These are phyloP conservation scores for Mizuhopecten yessoensis DNA, from an alignment of 1,140 invertebrate species.

Conservation along the genomic window DNA sequence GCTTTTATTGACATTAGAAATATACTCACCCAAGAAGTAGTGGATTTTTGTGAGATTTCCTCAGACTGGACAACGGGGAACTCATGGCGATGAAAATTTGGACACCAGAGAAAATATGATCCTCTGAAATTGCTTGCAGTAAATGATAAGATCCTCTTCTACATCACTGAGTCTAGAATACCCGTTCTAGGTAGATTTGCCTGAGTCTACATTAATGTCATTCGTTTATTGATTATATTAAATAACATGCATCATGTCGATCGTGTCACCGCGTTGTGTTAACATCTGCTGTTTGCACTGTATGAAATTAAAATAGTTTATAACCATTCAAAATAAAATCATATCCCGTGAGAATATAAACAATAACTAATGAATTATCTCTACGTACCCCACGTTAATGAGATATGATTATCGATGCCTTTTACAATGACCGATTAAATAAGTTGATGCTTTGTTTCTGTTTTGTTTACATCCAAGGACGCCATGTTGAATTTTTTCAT, in stretches of 20 bases:
- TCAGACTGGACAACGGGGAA: slow-evolving; percentile 63
- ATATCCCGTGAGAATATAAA: background rate
- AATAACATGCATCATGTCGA: no score
- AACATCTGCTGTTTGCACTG: no score
- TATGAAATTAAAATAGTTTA: no score
- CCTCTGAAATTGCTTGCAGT: no score
- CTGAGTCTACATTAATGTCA: background rate
- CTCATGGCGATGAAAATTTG: slow-evolving; percentile 44
- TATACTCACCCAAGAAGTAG: slow-evolving; percentile 59
- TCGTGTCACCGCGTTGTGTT: no score
- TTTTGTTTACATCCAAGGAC: slow-evolving; percentile 59
- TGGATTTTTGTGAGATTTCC: slow-evolving; percentile 63
- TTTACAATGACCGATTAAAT: background rate
- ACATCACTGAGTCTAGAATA: no score
- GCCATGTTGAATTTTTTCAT: slow-evolving; percentile 45
- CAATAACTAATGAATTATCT: background rate
- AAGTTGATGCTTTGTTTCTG: slow-evolving; percentile 26
- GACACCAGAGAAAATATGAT: no score
- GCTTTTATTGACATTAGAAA: no score
- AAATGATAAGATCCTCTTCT: no score
- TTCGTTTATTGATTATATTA: no score
- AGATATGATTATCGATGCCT: background rate
- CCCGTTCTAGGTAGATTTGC: no score
- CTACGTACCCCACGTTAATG: background rate
- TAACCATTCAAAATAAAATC: background rate